Percentiles rank a stretch among this genome's conserved stretches.
These are phyloP conservation scores for Nanorana parkeri DNA, from an alignment of 2,113 vertebrate species.

Conservation along the genomic window DNA sequence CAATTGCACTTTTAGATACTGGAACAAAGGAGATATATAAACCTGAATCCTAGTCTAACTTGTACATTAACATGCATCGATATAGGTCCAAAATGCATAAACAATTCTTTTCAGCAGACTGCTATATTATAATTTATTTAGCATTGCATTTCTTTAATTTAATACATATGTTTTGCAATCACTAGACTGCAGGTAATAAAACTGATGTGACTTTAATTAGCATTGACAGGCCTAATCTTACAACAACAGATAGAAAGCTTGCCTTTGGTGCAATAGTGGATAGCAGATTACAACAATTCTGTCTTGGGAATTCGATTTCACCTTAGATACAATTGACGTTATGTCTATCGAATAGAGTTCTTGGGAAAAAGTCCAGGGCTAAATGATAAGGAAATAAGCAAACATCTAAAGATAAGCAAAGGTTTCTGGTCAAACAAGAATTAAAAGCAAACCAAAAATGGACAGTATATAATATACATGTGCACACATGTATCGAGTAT, in stretches of 20 bases:
- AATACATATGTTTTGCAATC: slow-evolving; percentile 9
- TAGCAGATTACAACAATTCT: slow-evolving; percentile 13
- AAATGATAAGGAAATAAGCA: not conserved
- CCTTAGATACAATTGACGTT: slow-evolving; percentile 22
- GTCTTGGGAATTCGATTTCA: slow-evolving; percentile 22
- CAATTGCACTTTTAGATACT: too few relatives aligned
- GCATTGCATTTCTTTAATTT: slow-evolving; percentile 19
- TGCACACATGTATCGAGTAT: too few relatives aligned
- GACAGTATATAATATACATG: too few relatives aligned
- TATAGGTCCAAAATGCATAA: too few relatives aligned
- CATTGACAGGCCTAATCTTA: slow-evolving; percentile 25
- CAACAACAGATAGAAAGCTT: slow-evolving; percentile 28
- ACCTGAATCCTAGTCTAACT: too few relatives aligned
- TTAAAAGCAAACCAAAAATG: too few relatives aligned
- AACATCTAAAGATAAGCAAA: not conserved
- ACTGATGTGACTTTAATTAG: slow-evolving; percentile 45
- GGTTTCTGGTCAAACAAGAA: not conserved
- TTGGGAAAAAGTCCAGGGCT: not conserved
- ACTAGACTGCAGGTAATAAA: slow-evolving; percentile 30
- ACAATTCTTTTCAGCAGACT: too few relatives aligned
- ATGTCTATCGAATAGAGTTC: slow-evolving; percentile 9
- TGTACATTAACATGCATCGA: too few relatives aligned
- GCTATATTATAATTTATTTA: slow-evolving; percentile 1
- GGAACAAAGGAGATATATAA: too few relatives aligned
- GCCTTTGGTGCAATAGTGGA: slow-evolving; percentile 31